These are phyloP conservation scores for Diarsia mendica DNA, from an alignment of 2,888 invertebrate genomes.

Conservation along the genomic window DNA sequence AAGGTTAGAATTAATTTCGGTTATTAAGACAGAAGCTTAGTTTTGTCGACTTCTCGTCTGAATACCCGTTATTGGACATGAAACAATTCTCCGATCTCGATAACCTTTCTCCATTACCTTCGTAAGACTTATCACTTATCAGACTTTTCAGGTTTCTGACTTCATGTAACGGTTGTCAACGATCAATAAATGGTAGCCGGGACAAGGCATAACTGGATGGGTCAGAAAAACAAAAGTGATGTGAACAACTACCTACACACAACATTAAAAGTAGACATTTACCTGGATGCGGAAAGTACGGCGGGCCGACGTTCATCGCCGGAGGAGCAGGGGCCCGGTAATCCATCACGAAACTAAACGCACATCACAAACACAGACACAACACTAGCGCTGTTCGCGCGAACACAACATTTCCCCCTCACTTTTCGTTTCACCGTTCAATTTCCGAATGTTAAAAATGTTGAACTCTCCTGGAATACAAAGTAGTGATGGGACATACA, in stretches of 20 bases:
- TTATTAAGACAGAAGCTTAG: background rate
- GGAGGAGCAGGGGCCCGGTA: constrained; percentile 87
- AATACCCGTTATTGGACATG: background rate
- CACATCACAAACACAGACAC: constrained; percentile 74
- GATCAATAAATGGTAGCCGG: background rate
- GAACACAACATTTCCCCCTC: constrained; percentile 56
- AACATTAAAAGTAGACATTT: constrained; percentile 57
- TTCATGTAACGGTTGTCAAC: background rate
- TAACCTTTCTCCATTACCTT: background rate
- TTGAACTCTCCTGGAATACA: constrained; percentile 57
- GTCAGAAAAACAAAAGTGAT: background rate
- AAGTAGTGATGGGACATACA: constrained; percentile 56
- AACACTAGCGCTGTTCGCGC: constrained; percentile 63
- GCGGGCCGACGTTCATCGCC: constrained; percentile 81
- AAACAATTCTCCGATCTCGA: background rate
- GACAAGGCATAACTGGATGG: no score
- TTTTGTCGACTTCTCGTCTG: background rate
- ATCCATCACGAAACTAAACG: constrained; percentile 81
- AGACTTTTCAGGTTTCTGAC: background rate
- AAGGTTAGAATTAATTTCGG: background rate
- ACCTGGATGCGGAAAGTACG: constrained; percentile 87
- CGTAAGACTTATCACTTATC: background rate
- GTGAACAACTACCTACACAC: constrained; percentile 1
- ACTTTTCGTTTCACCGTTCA: constrained; percentile 63
- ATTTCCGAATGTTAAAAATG: constrained; percentile 64